Conservation (phyloP, 2,888 invertebrate genomes). For the Lordiphosa fenestrarum region DNA sequence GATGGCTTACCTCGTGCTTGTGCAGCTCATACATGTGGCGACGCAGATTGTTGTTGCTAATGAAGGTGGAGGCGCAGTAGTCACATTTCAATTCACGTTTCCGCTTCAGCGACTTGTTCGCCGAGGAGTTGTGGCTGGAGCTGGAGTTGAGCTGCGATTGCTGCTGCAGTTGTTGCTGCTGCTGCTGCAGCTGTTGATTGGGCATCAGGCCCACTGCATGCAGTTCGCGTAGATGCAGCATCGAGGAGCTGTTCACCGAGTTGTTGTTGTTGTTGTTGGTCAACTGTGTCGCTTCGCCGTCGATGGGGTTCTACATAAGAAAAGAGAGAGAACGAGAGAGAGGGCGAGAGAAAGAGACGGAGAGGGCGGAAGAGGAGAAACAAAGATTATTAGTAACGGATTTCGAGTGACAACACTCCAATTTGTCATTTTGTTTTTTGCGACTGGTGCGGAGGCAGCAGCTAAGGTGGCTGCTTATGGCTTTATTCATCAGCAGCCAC, state of each 20-base stretch:
- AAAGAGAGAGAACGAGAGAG: not conserved
- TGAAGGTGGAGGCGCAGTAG: conserved; percentile 79
- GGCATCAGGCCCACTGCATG: conserved; percentile 78
- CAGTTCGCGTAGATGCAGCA: conserved; percentile 75
- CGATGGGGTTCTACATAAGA: conserved; percentile 50
- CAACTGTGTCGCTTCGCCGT: conserved; percentile 64
- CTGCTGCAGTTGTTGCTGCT: conserved; percentile 33
- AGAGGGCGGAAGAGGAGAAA: conserved; percentile 21
- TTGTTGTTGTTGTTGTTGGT: conserved; percentile 63
- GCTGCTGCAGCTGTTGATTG: conserved; percentile 63
- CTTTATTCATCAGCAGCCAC: not conserved
- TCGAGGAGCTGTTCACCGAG: conserved; percentile 60
- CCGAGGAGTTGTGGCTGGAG: conserved; percentile 31
- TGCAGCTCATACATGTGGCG: conserved; percentile 80
- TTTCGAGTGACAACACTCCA: conserved; percentile 19
- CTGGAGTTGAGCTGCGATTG: conserved; percentile 41
- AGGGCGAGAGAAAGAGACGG: not conserved
- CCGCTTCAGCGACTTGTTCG: conserved; percentile 72
- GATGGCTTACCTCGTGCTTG: conserved; percentile 77
- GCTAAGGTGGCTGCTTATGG: conserved; percentile 17
- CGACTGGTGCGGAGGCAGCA: conserved; percentile 78
- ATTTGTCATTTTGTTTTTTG: conserved; percentile 65
- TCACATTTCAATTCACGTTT: conserved; percentile 79
- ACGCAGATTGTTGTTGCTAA: conserved; percentile 79
- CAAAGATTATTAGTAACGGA: conserved; percentile 32